Evolutionary conservation across 53 echinoderm and acorn worm species (phyloP), one percentile per base, ranked within the genome.

Genomic region (Hippasteria phrygiana): DNA sequence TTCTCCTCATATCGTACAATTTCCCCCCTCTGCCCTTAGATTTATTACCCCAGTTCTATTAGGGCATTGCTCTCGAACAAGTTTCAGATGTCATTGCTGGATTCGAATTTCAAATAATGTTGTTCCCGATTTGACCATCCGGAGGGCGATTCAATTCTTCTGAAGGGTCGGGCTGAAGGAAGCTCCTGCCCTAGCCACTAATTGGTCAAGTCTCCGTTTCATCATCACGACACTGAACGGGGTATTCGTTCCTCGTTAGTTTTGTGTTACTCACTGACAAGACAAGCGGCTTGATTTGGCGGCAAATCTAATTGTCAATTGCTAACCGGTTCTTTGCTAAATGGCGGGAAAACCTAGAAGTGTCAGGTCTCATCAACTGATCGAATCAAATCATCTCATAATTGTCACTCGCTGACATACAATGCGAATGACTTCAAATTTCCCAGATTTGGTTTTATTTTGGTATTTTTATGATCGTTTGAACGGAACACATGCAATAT

Each of bases 91-190:
- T 85, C 85, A 69, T 69, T 9, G 69, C 37, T 0, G 85, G 85
- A 71, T 85, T 85, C 85, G 51, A 37, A 85, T 85, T 85, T 85
- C 85, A 85, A 85, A 85, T 85, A 85, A 85, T 85, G 85, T 85
- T 85, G 70, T 85, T 85, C 85, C 70, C 85, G 43, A n/a, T 71
- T 50, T 18, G 51, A 50, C 48, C 71, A 39, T 70, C 85, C 50
- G 17, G 24, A n/a, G 85, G 85, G 85, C 85, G 71, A 71, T 29
- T 67, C 85, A 64, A 81, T 85, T 83, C 69, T 51, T 69, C 71
- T 50, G 32, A 41, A 71, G 71, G 32, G 71, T 27, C 22, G 4
- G 27, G 20, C 36, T 29, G 26, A 7, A 39, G 37, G 59, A 45
- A 46, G 22, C 13, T 41, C 0, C 28, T 20, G 66, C 67, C 62